phyloP scores from a whole-genome alignment of 2,888 invertebrate species.

The Papilio elwesi region DNA sequence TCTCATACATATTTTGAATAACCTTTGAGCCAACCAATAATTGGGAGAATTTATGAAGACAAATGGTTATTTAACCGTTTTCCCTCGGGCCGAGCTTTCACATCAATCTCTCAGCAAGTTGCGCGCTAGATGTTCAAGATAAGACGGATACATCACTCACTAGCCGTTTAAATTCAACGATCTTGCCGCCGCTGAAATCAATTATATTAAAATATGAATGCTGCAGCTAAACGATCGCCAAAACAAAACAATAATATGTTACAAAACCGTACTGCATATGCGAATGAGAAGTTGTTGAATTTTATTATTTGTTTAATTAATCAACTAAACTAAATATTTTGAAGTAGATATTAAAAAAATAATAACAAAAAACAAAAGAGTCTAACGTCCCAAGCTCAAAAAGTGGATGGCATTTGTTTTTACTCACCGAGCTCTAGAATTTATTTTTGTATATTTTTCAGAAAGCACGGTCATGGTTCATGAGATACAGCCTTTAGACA shows the following conservation, averaged over 20 bases:
- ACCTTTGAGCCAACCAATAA: conserved; percentile 3
- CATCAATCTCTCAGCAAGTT: conserved; percentile 50
- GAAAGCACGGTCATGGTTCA: too few species aligned
- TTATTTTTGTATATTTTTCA: too few species aligned
- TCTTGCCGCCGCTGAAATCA: background rate
- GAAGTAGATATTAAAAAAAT: too few species aligned
- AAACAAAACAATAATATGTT: background rate
- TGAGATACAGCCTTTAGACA: too few species aligned
- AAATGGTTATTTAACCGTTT: conserved; percentile 48
- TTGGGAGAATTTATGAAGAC: conserved; percentile 42
- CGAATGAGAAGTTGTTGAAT: too few species aligned
- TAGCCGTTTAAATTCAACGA: conserved; percentile 5
- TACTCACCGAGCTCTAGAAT: too few species aligned
- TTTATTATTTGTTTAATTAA: too few species aligned
- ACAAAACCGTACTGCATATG: too few species aligned
- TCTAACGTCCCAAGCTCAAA: too few species aligned
- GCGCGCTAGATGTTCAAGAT: conserved; percentile 33
- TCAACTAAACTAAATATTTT: too few species aligned
- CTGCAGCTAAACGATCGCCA: background rate
- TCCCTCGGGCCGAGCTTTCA: conserved; percentile 41
- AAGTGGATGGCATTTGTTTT: too few species aligned
- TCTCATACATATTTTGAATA: conserved; percentile 12
- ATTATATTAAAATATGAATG: background rate
- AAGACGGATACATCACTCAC: conserved; percentile 29
- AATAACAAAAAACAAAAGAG: too few species aligned